Conservation (phyloP, 2,888 invertebrate species). For the Scaptodrosophila latifasciaeformis region DNA sequence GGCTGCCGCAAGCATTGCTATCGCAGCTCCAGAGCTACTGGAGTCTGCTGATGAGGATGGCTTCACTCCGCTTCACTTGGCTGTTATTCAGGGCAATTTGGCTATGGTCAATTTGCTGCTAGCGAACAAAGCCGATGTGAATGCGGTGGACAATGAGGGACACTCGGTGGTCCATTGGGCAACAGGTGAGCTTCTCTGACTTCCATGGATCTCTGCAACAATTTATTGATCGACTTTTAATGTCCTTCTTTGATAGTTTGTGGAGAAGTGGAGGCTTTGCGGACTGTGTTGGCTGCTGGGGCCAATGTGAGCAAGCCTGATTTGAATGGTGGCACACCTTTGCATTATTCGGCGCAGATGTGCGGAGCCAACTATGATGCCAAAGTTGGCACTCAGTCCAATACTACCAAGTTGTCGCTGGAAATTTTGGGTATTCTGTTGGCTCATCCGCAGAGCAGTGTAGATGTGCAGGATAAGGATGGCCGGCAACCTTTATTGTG, state of each 20-base stretch:
- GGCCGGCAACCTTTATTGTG: slow-evolving; percentile 95
- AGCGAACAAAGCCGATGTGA: slow-evolving; percentile 91
- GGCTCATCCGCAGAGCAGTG: slow-evolving; percentile 85
- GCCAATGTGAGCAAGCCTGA: slow-evolving; percentile 93
- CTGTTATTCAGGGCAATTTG: slow-evolving; percentile 94
- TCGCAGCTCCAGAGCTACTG: slow-evolving; percentile 90
- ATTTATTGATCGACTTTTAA: not conserved
- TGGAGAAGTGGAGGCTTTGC: slow-evolving; percentile 91
- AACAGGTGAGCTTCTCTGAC: slow-evolving; percentile 81
- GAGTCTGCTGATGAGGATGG: slow-evolving; percentile 94
- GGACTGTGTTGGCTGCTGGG: slow-evolving; percentile 88
- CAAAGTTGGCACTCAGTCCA: slow-evolving; percentile 66
- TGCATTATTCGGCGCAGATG: slow-evolving; percentile 99
- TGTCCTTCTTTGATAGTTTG: slow-evolving; percentile 81
- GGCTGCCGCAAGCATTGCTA: slow-evolving; percentile 85
- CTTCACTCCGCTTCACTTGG: slow-evolving; percentile 94
- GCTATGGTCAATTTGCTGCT: slow-evolving; percentile 90
- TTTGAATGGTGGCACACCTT: slow-evolving; percentile 94
- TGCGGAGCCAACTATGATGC: slow-evolving; percentile 87
- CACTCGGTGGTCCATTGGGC: slow-evolving; percentile 99
- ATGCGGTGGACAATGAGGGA: slow-evolving; percentile 92
- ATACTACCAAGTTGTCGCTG: slow-evolving; percentile 71
- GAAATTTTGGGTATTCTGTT: slow-evolving; percentile 87
- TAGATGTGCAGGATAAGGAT: slow-evolving; percentile 92
- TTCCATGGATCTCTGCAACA: not conserved